phyloP scores from a whole-genome alignment of 1,140 invertebrate genomes.

The Chironomus tepperi region DNA sequence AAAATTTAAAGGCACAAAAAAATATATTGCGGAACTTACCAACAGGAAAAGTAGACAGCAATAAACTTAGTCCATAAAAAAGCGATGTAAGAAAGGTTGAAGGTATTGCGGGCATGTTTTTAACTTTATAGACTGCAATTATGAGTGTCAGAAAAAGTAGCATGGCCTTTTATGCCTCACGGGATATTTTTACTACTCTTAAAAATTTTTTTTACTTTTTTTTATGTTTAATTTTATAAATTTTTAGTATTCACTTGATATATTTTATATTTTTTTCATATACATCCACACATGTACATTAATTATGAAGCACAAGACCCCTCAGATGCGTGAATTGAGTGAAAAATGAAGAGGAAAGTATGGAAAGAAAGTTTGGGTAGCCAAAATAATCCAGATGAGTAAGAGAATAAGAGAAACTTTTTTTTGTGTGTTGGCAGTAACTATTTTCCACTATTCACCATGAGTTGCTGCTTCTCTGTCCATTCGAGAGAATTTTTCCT shows the following conservation, averaged over 20 bases:
- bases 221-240: not conserved
- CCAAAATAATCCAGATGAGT: too few relatives aligned
- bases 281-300: not conserved
- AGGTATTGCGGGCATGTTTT: constrained; percentile 17
- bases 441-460: constrained; percentile 13
- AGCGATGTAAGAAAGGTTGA: not conserved
- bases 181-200: not conserved
- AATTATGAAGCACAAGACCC: not conserved
- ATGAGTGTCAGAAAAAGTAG: constrained; percentile 16
- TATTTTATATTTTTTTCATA: not conserved
- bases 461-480: not conserved
- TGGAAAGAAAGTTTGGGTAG: not conserved
- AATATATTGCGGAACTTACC: constrained; percentile 5
- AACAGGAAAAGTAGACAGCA: not conserved
- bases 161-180: not conserved
- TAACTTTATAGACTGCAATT: constrained; percentile 16
- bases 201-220: not conserved
- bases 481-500: not conserved
- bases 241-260: not conserved
- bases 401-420: not conserved
- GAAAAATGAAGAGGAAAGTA: not conserved
- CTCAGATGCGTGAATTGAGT: not conserved
- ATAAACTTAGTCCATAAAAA: constrained; percentile 15
- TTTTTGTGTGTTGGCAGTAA: not conserved
- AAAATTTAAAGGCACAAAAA: too few relatives aligned